Conservation (phyloP, 2,888 invertebrate species). For the Eupeodes luniger region DNA sequence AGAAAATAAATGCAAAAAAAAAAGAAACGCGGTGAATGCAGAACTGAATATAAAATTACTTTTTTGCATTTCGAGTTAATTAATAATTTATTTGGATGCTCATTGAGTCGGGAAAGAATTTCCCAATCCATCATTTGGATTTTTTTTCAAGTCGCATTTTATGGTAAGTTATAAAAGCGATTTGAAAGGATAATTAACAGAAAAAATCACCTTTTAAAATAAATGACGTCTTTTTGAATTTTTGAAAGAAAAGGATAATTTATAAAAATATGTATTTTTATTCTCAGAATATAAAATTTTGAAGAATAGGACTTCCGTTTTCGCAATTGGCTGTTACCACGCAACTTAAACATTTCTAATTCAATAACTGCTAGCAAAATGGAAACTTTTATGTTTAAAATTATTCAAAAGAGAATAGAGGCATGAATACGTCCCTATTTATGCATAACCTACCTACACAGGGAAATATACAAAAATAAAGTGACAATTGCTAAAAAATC, state of each 20-base stretch:
- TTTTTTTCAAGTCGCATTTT: not conserved
- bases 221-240: not conserved
- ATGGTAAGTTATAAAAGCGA: not conserved
- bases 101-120: not conserved
- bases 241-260: no score
- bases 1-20: not conserved
- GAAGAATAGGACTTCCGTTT: no score
- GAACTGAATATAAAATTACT: not conserved
- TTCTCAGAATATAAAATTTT: no score
- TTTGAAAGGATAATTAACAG: not conserved
- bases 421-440: no score
- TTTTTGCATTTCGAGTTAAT: not conserved
- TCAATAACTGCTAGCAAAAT: no score
- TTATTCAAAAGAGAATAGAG: no score
- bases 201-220: not conserved
- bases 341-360: no score
- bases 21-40: not conserved
- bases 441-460: no score
- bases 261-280: no score
- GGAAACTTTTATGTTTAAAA: no score
- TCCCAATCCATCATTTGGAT: not conserved
- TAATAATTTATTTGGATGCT: not conserved
- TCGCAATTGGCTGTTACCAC: no score
- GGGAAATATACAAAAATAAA: not conserved
- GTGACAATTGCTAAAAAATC: constrained; percentile 17